These are phyloP conservation scores for Scyliorhinus canicula DNA, from an alignment of 2,797 vertebrate genomes.

Conservation along the genomic window DNA sequence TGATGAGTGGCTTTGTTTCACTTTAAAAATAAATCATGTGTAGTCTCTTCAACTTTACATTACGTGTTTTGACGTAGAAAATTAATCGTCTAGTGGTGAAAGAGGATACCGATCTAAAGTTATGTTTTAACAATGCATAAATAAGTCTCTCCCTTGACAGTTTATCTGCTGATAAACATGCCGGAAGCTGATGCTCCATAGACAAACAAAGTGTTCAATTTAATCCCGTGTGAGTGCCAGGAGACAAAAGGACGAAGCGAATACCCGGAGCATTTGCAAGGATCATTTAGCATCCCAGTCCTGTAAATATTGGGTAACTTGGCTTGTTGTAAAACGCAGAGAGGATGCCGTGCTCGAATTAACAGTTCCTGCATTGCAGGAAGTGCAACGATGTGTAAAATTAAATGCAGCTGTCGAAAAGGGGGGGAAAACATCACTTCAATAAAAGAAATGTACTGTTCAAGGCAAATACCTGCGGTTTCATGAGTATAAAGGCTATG, in stretches of 20 bases:
- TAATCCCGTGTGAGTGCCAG: conserved; percentile 57
- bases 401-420: conserved; percentile 72
- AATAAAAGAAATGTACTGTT: conserved; percentile 48
- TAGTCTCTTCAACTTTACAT: background rate
- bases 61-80: background rate
- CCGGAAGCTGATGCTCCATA: conserved; percentile 53
- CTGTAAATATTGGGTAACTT: conserved; percentile 69
- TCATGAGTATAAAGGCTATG: conserved; percentile 46
- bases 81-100: background rate
- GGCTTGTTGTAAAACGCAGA: conserved; percentile 53
- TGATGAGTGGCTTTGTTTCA: conserved; percentile 20
- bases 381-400: conserved; percentile 77
- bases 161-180: conserved; percentile 46
- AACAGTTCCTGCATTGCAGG: conserved; percentile 70
- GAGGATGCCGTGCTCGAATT: conserved; percentile 57
- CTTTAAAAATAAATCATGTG: conserved; percentile 13
- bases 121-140: conserved; percentile 45
- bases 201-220: conserved; percentile 55
- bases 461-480: conserved; percentile 45
- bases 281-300: conserved; percentile 68
- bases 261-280: conserved; percentile 49
- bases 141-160: conserved; percentile 43
- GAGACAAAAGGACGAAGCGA: conserved; percentile 50
- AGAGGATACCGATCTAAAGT: conserved; percentile 40
- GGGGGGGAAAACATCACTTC: conserved; percentile 49